Evolutionary conservation across 2,888 invertebrate species (phyloP), one percentile per base, ranked within the genome.

Genomic region (Tanypteryx hageni): DNA sequence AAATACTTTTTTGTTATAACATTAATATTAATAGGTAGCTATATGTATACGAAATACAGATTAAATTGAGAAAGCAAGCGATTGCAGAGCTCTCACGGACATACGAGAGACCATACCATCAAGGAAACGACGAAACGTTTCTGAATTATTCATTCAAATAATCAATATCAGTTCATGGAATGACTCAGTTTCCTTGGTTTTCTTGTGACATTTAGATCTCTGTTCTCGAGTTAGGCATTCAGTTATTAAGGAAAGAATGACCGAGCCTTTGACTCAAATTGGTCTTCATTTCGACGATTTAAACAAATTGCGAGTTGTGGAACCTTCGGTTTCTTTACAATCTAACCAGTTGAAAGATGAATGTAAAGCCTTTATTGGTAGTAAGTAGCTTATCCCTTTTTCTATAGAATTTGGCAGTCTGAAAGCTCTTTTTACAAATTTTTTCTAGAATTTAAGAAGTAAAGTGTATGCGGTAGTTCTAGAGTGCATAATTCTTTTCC

Each of bases 251-350:
- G 27, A 31, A 61, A 27, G 31, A 27, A 86, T 86, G 86, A 57
- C 59, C 27, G 86, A 86, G 11, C 61, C 59, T 13, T 61, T 86
- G 7, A 61, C 59, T 9, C 58, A 61, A 86, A 61, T 86, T 22
- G 86, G 86, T 14, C 61, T 86, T 13, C 61, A 86, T 86, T 86
- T 86, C 18, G 86, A 86, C 11, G 86, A 86, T 86, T 86, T 86
- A 61, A 59, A 86, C 31, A 86, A 86, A 61, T 61, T 86, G 10
- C 86, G 86, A 0, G 86, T 86, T 10, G 61, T 86, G 16, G 86
- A 86, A 27, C 86, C 86, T 8, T 86, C 86, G 0, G 86, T 86
- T 27, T 58, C 86, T 59, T 59, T 86, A 27, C 86, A 86, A 27
- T 86, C 86, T 27, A 86, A 61, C 18, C 86, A 86, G 16, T 27